Base-by-base conservation (phyloP, 2,797 vertebrate genomes). In the Leptatherina wallacei region DNA sequence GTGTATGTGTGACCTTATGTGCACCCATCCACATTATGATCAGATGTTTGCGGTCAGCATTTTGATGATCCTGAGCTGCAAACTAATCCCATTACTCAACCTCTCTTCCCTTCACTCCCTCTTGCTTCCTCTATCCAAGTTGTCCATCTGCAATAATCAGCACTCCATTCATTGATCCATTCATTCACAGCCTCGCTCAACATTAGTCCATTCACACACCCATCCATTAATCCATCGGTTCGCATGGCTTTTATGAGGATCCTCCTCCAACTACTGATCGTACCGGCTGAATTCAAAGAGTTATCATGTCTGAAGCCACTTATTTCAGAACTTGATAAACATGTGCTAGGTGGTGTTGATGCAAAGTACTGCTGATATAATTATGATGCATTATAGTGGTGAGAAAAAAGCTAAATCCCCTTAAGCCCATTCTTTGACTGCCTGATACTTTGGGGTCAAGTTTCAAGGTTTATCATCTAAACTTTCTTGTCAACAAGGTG, bases 91-190 rank as follows among this genome's bases (percentile, higher is more conserved):
- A 91, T 80, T 86, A 86, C 63, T 82, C 75, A 85, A 83, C 57
- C 70, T 77, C 66, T 77, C 71, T 66, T 77, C 63, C 77, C 68
- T 69, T 78, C 75, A 69, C 62, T 71, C 65, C 22, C 30, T 49
- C 65, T 62, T 72, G 20, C 57, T 68, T 82, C 68, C 73, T 83
- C 75, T 56, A 11, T 80, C 81, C 75, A 80, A 69, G 73, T 84
- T 84, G 72, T 78, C 47, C 71, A 81, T 84, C 73, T 82, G 83
- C 84, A 85, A 59, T 68, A 70, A 89, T 88, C 89, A 89, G 81
- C 83, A 81, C 75, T 85, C 57, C 82, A 87, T 88, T 80, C 87
- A 90, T 85, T 86, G 87, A 91, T 89, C 76, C 75, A 74, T 78
- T 81, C 85, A 89, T 92, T 89, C 70, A 86, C 82, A 69, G 57